phyloP scores from a whole-genome alignment of 2,888 invertebrate species.

The Mythimna vitellina region DNA sequence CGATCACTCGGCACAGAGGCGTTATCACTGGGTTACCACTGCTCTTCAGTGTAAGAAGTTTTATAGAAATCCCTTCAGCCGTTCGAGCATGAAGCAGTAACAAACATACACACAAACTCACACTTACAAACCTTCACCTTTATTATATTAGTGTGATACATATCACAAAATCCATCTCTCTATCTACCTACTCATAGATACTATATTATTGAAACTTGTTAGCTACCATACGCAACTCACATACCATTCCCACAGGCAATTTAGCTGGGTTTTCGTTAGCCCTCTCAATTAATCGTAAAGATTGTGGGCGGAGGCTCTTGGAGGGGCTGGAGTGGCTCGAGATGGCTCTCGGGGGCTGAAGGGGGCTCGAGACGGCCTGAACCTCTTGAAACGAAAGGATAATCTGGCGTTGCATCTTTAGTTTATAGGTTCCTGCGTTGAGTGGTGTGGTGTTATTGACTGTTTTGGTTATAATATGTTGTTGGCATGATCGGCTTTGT shows the following conservation, averaged over 20 bases:
- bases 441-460: constrained; percentile 22
- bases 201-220: background rate
- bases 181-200: no score
- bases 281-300: constrained; percentile 83
- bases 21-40: no score
- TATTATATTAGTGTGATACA: no score
- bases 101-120: no score
- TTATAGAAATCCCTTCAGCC: no score
- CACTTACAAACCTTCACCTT: no score
- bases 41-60: no score
- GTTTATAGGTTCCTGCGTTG: constrained; percentile 47
- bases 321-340: constrained; percentile 64
- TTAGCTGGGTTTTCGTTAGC: constrained; percentile 73
- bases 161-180: no score
- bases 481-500: no score
- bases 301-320: constrained; percentile 59
- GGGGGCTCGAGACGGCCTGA: constrained; percentile 67
- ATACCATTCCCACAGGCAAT: constrained; percentile 73
- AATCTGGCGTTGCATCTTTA: constrained; percentile 63
- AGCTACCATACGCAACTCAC: constrained; percentile 44
- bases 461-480: constrained; percentile 3
- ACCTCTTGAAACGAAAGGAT: constrained; percentile 66
- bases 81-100: no score
- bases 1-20: no score
- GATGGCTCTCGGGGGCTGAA: constrained; percentile 59